Evolutionary conservation across 1,140 invertebrate species (phyloP).

Genomic region (Eurosta solidaginis): DNA sequence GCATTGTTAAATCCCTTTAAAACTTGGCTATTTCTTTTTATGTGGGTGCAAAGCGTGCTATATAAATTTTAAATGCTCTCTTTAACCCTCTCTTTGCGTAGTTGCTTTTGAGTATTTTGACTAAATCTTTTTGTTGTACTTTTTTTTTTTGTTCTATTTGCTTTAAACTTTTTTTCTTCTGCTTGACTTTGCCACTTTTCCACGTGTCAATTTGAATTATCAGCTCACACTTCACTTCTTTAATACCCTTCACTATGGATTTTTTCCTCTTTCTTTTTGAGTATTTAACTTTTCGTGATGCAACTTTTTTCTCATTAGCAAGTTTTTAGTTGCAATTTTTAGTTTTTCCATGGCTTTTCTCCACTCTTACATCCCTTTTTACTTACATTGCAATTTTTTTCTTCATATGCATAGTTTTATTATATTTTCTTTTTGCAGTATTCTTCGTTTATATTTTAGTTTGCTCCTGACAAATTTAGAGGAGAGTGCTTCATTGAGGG

Average conservation of each 20-base stretch:
- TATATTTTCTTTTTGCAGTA: background rate
- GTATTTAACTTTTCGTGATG: background rate
- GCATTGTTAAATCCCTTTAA: background rate
- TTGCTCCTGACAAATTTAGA: conserved; percentile 16
- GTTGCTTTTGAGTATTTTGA: too few species aligned
- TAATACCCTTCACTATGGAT: background rate
- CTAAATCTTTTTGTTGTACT: background rate
- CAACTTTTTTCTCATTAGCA: background rate
- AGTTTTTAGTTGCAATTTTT: background rate
- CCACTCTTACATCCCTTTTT: background rate
- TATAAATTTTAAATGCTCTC: too few species aligned
- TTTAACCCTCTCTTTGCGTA: too few species aligned
- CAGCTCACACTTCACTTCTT: background rate
- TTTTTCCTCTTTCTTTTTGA: background rate
- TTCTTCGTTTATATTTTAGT: background rate
- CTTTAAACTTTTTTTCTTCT: background rate
- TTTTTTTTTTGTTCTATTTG: background rate
- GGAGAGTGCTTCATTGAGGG: too few species aligned
- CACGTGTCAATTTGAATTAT: conserved; percentile 21
- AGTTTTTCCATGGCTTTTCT: background rate
- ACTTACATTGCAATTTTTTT: background rate
- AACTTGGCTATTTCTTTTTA: background rate
- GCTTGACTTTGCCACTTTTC: background rate
- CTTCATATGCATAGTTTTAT: background rate
- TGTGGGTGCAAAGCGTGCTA: too few species aligned